Conservation (phyloP, 1,140 invertebrate genomes). For the Pseudomyrmex gracilis region DNA sequence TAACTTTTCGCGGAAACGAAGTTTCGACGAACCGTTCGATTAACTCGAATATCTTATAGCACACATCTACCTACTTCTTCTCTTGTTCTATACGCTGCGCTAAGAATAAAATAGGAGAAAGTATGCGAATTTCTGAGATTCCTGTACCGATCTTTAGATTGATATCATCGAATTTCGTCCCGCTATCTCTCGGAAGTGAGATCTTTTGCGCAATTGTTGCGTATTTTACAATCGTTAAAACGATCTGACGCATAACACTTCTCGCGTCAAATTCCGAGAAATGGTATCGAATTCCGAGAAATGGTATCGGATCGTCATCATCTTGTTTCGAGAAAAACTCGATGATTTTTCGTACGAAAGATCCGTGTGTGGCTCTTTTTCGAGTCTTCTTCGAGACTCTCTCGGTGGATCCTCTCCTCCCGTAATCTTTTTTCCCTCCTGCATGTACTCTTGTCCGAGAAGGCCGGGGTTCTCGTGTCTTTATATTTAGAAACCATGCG, state of each 20-base stretch:
- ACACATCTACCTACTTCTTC: no score
- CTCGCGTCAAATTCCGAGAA: slow-evolving; percentile 24
- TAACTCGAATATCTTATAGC: no score
- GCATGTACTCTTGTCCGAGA: slow-evolving; percentile 37
- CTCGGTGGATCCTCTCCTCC: background rate
- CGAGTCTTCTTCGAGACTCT: slow-evolving; percentile 13
- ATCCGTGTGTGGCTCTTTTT: slow-evolving; percentile 49
- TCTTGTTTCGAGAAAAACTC: background rate
- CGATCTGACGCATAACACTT: background rate
- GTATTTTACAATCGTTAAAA: no score
- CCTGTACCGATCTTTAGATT: no score
- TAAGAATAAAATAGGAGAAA: no score
- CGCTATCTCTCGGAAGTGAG: no score
- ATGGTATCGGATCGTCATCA: background rate
- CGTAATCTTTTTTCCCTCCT: slow-evolving; percentile 36
- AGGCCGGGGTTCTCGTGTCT: slow-evolving; percentile 20
- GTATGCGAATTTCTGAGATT: no score
- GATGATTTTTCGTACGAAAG: background rate
- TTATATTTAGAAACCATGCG: slow-evolving; percentile 63
- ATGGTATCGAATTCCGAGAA: background rate
- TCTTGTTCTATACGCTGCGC: no score
- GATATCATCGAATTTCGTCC: no score
- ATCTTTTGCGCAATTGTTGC: no score
- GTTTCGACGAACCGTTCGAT: background rate
- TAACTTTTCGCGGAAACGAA: slow-evolving; percentile 4